Evolutionary conservation across 1,140 invertebrate genomes (phyloP).

Genomic region (Orius insidiosus): DNA sequence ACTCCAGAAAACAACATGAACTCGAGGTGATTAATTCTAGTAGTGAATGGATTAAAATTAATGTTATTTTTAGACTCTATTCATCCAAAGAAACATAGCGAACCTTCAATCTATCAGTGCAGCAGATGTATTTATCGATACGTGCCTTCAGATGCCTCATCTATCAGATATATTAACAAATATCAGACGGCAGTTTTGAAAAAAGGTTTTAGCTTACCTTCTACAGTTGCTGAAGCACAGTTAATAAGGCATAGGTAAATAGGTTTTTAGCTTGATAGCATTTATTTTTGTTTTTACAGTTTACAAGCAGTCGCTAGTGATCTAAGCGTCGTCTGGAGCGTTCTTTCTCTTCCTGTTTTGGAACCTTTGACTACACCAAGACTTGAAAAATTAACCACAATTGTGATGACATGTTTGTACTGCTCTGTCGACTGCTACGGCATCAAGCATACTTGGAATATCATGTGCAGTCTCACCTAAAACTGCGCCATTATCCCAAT

Average conservation of each 20-base stretch:
- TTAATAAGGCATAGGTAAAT: slow-evolving; percentile 41
- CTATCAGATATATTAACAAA: slow-evolving; percentile 52
- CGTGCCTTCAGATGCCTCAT: slow-evolving; percentile 56
- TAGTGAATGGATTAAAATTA: too few relatives aligned
- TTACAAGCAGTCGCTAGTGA: slow-evolving; percentile 62
- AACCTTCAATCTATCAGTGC: slow-evolving; percentile 51
- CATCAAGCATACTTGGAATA: slow-evolving; percentile 45
- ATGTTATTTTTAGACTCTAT: too few relatives aligned
- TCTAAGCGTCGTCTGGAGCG: slow-evolving; percentile 62
- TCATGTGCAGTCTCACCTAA: slow-evolving; percentile 40
- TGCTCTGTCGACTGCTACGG: slow-evolving; percentile 49
- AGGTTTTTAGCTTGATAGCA: too few relatives aligned
- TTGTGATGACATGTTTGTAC: slow-evolving; percentile 63
- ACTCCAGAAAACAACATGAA: slow-evolving; percentile 17
- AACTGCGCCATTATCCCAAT: slow-evolving; percentile 11
- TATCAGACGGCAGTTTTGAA: slow-evolving; percentile 49
- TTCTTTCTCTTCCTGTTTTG: slow-evolving; percentile 65
- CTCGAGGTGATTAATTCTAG: too few relatives aligned
- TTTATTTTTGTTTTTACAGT: slow-evolving; percentile 29
- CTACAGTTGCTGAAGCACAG: slow-evolving; percentile 54
- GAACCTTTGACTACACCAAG: slow-evolving; percentile 69
- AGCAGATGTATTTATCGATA: slow-evolving; percentile 59
- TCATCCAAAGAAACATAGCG: slow-evolving; percentile 31
- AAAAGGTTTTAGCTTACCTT: slow-evolving; percentile 44
- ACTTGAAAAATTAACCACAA: slow-evolving; percentile 56